Evolutionary conservation across 2,113 vertebrate genomes (phyloP), one percentile per base, ranked within the genome.

Genomic region (Myrmophylax atrothorax): DNA sequence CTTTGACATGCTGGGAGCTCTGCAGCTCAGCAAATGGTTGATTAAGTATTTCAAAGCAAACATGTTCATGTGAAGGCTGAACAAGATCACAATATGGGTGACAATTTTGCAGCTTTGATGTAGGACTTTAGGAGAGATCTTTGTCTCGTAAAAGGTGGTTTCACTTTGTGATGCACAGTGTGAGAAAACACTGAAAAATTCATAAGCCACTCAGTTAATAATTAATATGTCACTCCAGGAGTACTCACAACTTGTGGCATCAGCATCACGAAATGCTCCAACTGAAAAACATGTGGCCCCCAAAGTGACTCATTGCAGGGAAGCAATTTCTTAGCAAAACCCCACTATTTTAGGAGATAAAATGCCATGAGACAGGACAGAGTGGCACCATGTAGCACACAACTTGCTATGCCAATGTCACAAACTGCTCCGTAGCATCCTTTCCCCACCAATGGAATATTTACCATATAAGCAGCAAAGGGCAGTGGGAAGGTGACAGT

Each of bases 121-220:
- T 86, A 85, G 83, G 91, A 64, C 87, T 93, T 67, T 74, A 86
- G 74, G 70, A 93, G 50, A 89, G 75, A 92, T 94, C 81, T 74
- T 79, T 94, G 88, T 8, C 18, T 91, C 68, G 67, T 84, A 68
- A 94, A 87, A 97, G 75, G 66, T 91, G 87, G 69, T 74, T 94
- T 92, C 14, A 46, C 89, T 97, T 98, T 97, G 92, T 97, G 92
- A 95, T 84, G 94, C 64, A 79, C 81, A 92, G 93, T 68, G 91
- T 98, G 87, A 96, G 96, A 97, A 95, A 98, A 97, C 50, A 96
- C 84, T 98, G 94, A 98, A 97, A 98, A 94, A 98, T 98, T 97
- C 92, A 98, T 96, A 96, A 93, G 87, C 62, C 93, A 82, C 74
- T 94, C 94, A 96, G 98, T 98, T 98, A 98, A 98, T 98, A 98